Base-by-base conservation (phyloP, 1,140 invertebrate genomes). In the Monomorium pharaonis region DNA sequence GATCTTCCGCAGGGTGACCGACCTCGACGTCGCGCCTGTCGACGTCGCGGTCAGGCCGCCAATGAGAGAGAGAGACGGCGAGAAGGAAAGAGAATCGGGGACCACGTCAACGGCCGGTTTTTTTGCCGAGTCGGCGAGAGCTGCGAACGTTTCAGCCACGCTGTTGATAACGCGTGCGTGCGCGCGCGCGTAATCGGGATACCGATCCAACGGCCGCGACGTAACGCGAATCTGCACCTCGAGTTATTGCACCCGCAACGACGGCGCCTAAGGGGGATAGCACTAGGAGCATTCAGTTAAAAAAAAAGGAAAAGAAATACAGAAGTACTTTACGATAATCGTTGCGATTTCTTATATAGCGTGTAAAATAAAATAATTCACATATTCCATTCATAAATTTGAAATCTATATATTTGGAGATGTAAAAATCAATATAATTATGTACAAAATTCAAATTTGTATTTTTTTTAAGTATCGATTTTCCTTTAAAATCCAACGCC, bases 1-100 rank as follows among this genome's bases (percentile, higher is more conserved):
- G 86, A 86, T 88, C 84, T 80, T 89, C 84, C 75, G 76, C 91
- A 89, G 90, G 91, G 90, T 92, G 91, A 92, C 87, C 90, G 91
- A 92, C 91, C 91, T 92, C 91, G 67, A 74, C 89, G 87, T 89
- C 89, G 87, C 86, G 88, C 75, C 89, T 74, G 90, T 85, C 89
- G 76, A 85, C 88, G 89, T 91, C 90, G 58, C 60, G 75, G 42
- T 78, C 75, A 89, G 88, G 77, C 90, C 74, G 89, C 90, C 85
- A 88, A 65, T 37, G 47, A 51, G 76, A 54, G 47, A 54, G 47
- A 78, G 47, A 78, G 47, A 85, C 21, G 24, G 63, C 16, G 51
- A 27, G 63, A 76, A 21, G 75, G 21, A 54, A 56, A 85, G 54
- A 44, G 51, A 42, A 47, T 56, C 63, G 67, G 65, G 76, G 65